phyloP scores from a whole-genome alignment of 2,888 invertebrate genomes.

The Eledone cirrhosa region DNA sequence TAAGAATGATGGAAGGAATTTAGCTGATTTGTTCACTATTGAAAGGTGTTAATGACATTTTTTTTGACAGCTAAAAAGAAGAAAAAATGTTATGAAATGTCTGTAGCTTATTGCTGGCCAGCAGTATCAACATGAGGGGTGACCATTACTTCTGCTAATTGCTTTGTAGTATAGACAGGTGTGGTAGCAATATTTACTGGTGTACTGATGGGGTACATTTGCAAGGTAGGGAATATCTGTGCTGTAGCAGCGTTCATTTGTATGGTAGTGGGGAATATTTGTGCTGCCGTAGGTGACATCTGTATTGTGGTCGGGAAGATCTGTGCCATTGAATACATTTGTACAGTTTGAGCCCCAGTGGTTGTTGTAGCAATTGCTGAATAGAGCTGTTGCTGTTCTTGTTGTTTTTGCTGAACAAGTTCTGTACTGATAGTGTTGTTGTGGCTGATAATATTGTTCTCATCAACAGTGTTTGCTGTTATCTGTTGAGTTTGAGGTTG shows the following conservation, averaged over 20 bases:
- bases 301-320: slow-evolving; percentile 14
- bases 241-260: slow-evolving; percentile 23
- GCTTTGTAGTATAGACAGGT: neutral
- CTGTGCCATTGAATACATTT: slow-evolving; percentile 6
- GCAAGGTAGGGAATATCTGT: slow-evolving; percentile 15
- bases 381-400: slow-evolving; percentile 7
- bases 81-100: no score
- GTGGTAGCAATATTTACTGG: neutral
- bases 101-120: no score
- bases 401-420: neutral
- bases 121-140: no score
- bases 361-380: neutral
- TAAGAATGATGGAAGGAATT: no score
- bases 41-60: no score
- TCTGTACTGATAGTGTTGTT: neutral
- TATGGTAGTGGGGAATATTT: slow-evolving; percentile 22
- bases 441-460: neutral
- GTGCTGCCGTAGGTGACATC: slow-evolving; percentile 8
- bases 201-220: slow-evolving; percentile 23
- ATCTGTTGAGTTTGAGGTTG: neutral
- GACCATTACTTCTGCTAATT: neutral
- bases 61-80: no score
- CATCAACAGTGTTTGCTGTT: neutral
- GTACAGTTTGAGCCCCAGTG: neutral
- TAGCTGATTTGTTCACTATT: no score